A percentile compares a stretch with the other conserved stretches of the same genome.
Conservation (phyloP, 2,797 vertebrate genomes). For the Enteromius fasciolatus region DNA sequence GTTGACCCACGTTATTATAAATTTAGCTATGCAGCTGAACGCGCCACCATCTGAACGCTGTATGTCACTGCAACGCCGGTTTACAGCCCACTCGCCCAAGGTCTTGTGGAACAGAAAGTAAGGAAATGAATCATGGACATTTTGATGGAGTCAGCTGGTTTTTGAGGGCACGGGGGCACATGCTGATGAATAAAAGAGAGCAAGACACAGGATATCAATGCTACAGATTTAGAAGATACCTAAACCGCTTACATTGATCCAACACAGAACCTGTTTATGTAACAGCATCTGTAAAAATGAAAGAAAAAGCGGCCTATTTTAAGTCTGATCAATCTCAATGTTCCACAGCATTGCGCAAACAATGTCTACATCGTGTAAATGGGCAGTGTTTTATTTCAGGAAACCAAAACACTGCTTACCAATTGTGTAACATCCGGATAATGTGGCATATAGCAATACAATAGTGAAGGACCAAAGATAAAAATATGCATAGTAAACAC, state of each 20-base stretch:
- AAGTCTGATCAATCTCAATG: background rate
- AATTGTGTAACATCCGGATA: background rate
- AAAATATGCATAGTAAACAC: background rate
- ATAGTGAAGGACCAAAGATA: background rate
- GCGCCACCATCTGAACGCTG: background rate
- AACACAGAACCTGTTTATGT: slow-evolving; percentile 1
- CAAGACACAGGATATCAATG: slow-evolving; percentile 27
- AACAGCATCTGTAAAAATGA: background rate
- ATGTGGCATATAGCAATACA: background rate
- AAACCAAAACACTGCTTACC: slow-evolving; percentile 11
- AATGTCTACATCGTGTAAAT: background rate
- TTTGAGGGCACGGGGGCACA: slow-evolving; percentile 27
- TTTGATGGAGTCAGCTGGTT: slow-evolving; percentile 45
- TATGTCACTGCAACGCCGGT: slow-evolving; percentile 5
- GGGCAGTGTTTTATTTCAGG: slow-evolving; percentile 2
- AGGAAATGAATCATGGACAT: slow-evolving; percentile 33
- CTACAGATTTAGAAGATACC: slow-evolving; percentile 23
- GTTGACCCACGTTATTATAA: slow-evolving; percentile 14
- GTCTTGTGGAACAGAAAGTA: slow-evolving; percentile 33
- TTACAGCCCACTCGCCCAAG: slow-evolving; percentile 22
- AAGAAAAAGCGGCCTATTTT: background rate
- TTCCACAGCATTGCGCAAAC: background rate
- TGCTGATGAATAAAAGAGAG: slow-evolving; percentile 25
- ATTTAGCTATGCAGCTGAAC: slow-evolving; percentile 25
- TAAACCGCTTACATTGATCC: slow-evolving; percentile 33